Evolutionary conservation across 2,888 invertebrate species (phyloP), one percentile per base, ranked within the genome.

Genomic region (Nebria brevicollis): DNA sequence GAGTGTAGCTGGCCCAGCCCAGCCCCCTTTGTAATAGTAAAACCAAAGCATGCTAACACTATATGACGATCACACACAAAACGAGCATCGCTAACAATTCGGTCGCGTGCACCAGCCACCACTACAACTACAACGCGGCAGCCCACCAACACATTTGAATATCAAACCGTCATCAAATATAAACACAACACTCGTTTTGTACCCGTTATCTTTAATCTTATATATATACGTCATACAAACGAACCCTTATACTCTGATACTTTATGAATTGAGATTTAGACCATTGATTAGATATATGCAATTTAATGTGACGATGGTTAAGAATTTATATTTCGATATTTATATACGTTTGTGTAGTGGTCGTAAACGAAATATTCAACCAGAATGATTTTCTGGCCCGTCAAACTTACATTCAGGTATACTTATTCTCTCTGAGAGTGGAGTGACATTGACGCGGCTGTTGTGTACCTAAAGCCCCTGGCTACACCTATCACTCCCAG

Each of bases 111-210:
- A 82, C 72, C 2, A 13, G 34, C 4, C 20, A 20, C 20, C 13
- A 11, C 73, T 11, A 5, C 26, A 25, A 13, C 20, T 25, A 70
- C 70, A 42, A 42, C 54, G 66, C 76, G 41, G 76, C 76, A 66
- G 43, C 77, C 66, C 82, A 82, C 83, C 83, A 83, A 83, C 85
- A 85, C 85, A 87, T 87, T 87, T 87, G 86, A 86, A 87, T 87
- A 87, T 87, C 87, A 85, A 84, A 84, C 83, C 84, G 84, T 84
- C 78, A 87, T 86, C 86, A 86, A 86, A 86, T 86, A 86, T 85
- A 86, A 86, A 87, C 86, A 85, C 86, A 85, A 85, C 85, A 84
- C 85, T 84, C 87, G 86, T 87, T 87, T 87, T 86, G 86, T 86
- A 86, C 83, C 84, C 84, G 83, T 84, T 83, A 84, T 83, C 85